phyloP scores from a whole-genome alignment of 1,140 invertebrate genomes.

The Drosophila orosa region DNA sequence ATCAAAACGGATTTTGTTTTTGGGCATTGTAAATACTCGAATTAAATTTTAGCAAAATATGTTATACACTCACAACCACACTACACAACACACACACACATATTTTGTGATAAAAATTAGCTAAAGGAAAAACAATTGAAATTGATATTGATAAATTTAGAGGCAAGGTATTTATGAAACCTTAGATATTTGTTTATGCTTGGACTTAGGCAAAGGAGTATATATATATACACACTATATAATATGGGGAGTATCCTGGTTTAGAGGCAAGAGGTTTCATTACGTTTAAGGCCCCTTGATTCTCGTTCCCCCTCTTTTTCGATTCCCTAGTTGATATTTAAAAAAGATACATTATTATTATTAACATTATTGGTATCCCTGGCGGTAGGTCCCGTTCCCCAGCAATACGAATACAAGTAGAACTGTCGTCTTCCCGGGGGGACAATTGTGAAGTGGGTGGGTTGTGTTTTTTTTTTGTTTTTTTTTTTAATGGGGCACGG shows the following conservation, averaged over 20 bases:
- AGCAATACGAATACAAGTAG: slow-evolving; percentile 42
- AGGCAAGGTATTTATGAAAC: slow-evolving; percentile 10
- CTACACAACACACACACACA: slow-evolving; percentile 25
- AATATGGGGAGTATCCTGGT: slow-evolving; percentile 19
- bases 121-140: slow-evolving; percentile 28
- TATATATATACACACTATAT: slow-evolving; percentile 1
- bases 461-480: not conserved
- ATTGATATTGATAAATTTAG: slow-evolving; percentile 19
- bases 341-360: slow-evolving; percentile 5
- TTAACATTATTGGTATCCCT: slow-evolving; percentile 10
- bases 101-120: slow-evolving; percentile 42
- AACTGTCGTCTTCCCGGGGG: slow-evolving; percentile 40
- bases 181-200: slow-evolving; percentile 60
- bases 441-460: slow-evolving; percentile 15
- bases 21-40: slow-evolving; percentile 38
- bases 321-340: slow-evolving; percentile 31
- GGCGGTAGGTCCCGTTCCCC: slow-evolving; percentile 7
- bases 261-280: slow-evolving; percentile 67
- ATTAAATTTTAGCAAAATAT: slow-evolving; percentile 33
- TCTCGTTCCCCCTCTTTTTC: slow-evolving; percentile 24
- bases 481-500: not conserved
- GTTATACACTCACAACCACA: slow-evolving; percentile 23
- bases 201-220: slow-evolving; percentile 48
- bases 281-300: slow-evolving; percentile 65
- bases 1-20: slow-evolving; percentile 23